A percentile compares a stretch with the other conserved stretches of the same genome.
Conservation (phyloP, 2,888 invertebrate genomes). For the Cinara cedri region DNA sequence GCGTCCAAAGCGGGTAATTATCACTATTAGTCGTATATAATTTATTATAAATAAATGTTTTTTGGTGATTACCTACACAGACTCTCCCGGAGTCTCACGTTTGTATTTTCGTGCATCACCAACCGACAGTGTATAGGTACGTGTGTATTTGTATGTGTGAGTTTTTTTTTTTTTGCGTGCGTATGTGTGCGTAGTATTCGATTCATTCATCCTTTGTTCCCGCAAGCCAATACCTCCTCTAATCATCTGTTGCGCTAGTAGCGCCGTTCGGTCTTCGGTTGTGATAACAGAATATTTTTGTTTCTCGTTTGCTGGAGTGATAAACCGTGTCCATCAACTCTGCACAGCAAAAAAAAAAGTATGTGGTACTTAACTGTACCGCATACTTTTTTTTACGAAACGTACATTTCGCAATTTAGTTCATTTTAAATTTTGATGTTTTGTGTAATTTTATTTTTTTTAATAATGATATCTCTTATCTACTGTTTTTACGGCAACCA, state of each 20-base stretch:
- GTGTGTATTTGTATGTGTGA: not conserved
- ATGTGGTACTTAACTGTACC: no score
- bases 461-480: conserved; percentile 15
- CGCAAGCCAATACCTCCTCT: conserved; percentile 38
- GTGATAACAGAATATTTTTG: conserved; percentile 35
- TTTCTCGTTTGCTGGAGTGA: not conserved
- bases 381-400: no score
- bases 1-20: conserved; percentile 40
- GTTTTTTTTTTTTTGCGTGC: not conserved
- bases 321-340: not conserved
- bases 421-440: no score
- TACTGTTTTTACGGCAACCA: not conserved
- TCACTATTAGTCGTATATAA: not conserved
- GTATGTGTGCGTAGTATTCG: conserved; percentile 31
- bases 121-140: not conserved
- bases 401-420: no score
- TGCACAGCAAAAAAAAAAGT: no score
- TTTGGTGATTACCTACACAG: no score
- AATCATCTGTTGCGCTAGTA: conserved; percentile 56
- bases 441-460: not conserved
- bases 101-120: no score
- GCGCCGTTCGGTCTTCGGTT: not conserved
- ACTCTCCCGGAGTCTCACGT: no score
- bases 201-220: conserved; percentile 57
- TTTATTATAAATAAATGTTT: not conserved